These are phyloP conservation scores for Hippoglossus stenolepis DNA, from an alignment of 2,113 vertebrate species.

Conservation along the genomic window DNA sequence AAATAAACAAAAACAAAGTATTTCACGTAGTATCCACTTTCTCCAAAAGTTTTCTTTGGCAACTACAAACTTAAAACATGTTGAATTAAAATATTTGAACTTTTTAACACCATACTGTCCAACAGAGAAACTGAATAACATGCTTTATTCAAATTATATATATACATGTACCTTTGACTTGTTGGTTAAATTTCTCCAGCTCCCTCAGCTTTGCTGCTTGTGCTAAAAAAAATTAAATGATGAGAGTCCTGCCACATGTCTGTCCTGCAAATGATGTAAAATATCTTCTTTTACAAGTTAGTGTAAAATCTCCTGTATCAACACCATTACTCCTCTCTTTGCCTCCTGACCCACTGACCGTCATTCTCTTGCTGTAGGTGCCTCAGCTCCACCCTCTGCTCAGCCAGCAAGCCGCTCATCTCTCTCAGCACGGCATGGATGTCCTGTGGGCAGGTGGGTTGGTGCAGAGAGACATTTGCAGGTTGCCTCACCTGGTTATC, in stretches of 20 bases:
- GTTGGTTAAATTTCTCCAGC: slow-evolving; percentile 24
- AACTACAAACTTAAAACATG: too few relatives aligned
- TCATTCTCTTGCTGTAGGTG: slow-evolving; percentile 50
- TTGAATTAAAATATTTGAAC: too few relatives aligned
- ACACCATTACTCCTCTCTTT: not conserved
- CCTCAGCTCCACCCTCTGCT: slow-evolving; percentile 45
- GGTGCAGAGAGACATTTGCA: not conserved
- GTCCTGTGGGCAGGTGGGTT: slow-evolving; percentile 19
- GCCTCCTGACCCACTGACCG: slow-evolving; percentile 14
- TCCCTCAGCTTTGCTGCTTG: not conserved
- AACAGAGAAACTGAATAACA: too few relatives aligned
- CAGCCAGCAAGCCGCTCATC: slow-evolving; percentile 46
- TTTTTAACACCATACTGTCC: too few relatives aligned
- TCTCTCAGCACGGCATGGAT: slow-evolving; percentile 57
- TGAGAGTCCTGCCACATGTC: not conserved
- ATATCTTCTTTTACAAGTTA: not conserved
- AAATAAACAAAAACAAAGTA: too few relatives aligned
- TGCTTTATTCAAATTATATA: too few relatives aligned
- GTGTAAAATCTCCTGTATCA: not conserved
- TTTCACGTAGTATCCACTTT: too few relatives aligned
- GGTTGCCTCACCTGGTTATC: not conserved
- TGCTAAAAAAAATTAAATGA: not conserved
- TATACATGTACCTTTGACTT: slow-evolving; percentile 14
- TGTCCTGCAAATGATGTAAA: too few relatives aligned
- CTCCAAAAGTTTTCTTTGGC: too few relatives aligned